phyloP scores from a whole-genome alignment of 2,797 vertebrate genomes.

The Tinamus major region DNA sequence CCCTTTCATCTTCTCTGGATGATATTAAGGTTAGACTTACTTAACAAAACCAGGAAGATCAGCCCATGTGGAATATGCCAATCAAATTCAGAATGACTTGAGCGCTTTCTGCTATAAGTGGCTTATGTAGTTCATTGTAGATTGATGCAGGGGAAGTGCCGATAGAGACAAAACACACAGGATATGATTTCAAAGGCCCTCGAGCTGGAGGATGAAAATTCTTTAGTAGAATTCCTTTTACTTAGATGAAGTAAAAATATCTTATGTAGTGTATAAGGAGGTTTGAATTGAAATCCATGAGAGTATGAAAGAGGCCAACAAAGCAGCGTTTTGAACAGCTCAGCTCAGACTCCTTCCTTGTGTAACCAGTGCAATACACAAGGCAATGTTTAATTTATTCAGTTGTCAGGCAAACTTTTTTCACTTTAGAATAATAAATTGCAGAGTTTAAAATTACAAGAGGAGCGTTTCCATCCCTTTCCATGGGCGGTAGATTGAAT shows the following conservation, averaged over 20 bases:
- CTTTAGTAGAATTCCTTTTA: conserved; percentile 30
- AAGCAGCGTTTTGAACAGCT: background rate
- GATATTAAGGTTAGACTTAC: conserved; percentile 30
- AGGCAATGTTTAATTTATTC: conserved; percentile 35
- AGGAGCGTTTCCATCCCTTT: background rate
- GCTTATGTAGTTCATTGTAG: conserved; percentile 25
- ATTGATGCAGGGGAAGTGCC: conserved; percentile 6
- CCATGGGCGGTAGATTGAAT: background rate
- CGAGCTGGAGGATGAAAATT: conserved; percentile 30
- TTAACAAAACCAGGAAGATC: conserved; percentile 43
- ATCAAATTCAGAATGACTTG: conserved; percentile 1
- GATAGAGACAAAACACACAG: conserved; percentile 40
- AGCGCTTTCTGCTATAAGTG: conserved; percentile 6
- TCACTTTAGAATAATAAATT: background rate
- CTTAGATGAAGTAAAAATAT: conserved; percentile 28
- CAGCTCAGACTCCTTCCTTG: conserved; percentile 1
- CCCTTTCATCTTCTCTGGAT: background rate
- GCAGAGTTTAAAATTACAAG: background rate
- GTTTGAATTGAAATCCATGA: conserved; percentile 35
- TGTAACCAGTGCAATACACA: background rate
- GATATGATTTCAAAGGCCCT: conserved; percentile 52
- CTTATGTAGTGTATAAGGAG: background rate
- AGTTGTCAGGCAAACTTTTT: background rate
- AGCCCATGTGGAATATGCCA: conserved; percentile 8
- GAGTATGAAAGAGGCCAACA: background rate